Conservation (phyloP, 2,113 vertebrate species). For the Neotoma lepida region DNA sequence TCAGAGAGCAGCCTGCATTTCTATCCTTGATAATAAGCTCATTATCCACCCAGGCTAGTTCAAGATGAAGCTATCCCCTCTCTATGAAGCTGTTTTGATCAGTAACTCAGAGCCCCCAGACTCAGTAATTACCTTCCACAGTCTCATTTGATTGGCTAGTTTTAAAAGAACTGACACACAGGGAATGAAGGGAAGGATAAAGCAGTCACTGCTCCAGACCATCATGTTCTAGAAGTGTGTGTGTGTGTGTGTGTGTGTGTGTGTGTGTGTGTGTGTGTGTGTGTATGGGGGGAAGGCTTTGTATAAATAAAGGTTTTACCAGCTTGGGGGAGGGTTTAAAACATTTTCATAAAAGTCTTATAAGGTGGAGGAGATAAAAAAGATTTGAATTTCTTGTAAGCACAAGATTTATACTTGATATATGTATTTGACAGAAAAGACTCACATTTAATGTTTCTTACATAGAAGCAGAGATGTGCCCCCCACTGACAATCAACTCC, state of each 20-base stretch:
- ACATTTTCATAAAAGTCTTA: background rate
- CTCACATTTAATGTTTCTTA: background rate
- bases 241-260: background rate
- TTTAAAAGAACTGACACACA: background rate
- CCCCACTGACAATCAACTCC: background rate
- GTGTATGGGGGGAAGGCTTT: background rate
- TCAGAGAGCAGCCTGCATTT: background rate
- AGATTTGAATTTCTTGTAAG: background rate
- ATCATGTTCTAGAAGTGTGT: background rate
- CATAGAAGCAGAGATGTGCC: background rate
- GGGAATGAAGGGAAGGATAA: background rate
- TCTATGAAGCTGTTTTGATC: background rate
- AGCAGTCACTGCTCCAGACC: background rate
- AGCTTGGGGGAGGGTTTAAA: background rate
- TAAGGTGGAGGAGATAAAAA: background rate
- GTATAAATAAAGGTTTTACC: background rate
- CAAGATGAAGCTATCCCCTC: background rate
- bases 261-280: background rate
- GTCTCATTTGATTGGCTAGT: background rate
- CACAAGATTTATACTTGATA: background rate
- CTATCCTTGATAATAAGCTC: background rate
- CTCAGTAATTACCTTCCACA: background rate
- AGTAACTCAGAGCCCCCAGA: background rate
- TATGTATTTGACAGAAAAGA: background rate
- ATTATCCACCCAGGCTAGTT: background rate